These are phyloP conservation scores for Agriopis leucophaearia DNA, from an alignment of 2,888 invertebrate species.

Conservation along the genomic window DNA sequence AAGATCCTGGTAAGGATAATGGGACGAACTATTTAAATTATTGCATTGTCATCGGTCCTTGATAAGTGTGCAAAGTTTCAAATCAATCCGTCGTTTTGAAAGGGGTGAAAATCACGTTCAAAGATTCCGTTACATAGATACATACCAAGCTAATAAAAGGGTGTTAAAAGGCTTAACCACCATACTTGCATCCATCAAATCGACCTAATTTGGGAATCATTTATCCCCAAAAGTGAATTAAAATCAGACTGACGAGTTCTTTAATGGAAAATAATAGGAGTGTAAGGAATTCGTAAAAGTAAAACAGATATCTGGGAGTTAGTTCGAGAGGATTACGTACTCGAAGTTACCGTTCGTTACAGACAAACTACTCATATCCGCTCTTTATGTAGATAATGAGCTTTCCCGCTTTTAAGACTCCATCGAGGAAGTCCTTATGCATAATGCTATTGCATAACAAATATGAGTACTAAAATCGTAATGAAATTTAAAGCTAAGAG, in stretches of 20 bases:
- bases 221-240: too few relatives aligned
- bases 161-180: too few relatives aligned
- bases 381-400: constrained; percentile 29
- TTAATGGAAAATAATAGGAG: not conserved
- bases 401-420: constrained; percentile 26
- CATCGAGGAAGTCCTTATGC: constrained; percentile 33
- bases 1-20: too few relatives aligned
- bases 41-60: too few relatives aligned
- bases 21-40: too few relatives aligned
- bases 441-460: constrained; percentile 20
- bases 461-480: constrained; percentile 7
- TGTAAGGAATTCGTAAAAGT: not conserved
- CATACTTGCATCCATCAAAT: too few relatives aligned
- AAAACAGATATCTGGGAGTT: not conserved
- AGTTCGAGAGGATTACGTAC: constrained; percentile 12
- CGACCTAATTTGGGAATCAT: too few relatives aligned
- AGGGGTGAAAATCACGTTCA: too few relatives aligned
- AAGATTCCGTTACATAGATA: too few relatives aligned
- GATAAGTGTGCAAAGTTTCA: too few relatives aligned
- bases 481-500: constrained; percentile 10
- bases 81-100: too few relatives aligned
- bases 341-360: not conserved
- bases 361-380: constrained; percentile 27
- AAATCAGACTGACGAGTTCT: not conserved
- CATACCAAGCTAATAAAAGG: too few relatives aligned